Conservation (phyloP, 2,797 vertebrate genomes). For the Triplophysa bombifrons region DNA sequence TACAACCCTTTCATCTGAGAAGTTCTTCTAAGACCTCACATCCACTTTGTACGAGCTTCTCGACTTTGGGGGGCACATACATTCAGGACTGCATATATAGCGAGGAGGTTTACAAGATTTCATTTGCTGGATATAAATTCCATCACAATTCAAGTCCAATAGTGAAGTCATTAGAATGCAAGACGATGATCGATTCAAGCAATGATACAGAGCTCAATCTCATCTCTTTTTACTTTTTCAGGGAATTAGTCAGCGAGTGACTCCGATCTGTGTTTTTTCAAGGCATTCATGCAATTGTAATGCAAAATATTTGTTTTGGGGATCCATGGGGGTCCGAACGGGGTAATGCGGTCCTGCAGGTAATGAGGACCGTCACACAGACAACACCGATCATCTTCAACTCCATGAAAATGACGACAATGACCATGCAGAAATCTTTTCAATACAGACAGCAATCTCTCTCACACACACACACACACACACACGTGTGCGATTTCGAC, state of each 20-base stretch:
- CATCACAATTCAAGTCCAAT: constrained; percentile 39
- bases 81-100: constrained; percentile 21
- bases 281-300: constrained; percentile 19
- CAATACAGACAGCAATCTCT: constrained; percentile 31
- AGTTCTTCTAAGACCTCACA: constrained; percentile 32
- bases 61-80: constrained; percentile 3
- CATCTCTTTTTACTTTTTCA: not conserved
- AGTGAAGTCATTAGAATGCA: constrained; percentile 44
- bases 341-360: constrained; percentile 41
- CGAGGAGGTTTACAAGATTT: not conserved
- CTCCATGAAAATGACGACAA: constrained; percentile 36
- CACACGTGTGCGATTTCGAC: constrained; percentile 55
- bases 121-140: constrained; percentile 5
- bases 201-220: constrained; percentile 2
- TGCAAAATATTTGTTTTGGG: constrained; percentile 38
- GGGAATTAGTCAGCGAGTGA: too few species aligned
- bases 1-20: constrained; percentile 51
- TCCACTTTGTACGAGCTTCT: constrained; percentile 35
- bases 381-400: constrained; percentile 43
- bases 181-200: constrained; percentile 18
- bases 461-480: constrained; percentile 25
- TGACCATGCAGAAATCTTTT: constrained; percentile 40
- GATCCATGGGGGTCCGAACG: constrained; percentile 42
- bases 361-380: constrained; percentile 55
- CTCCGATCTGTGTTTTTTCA: constrained; percentile 30